Evolutionary conservation across 2,797 vertebrate species (phyloP).

Genomic region (Poecilia picta): DNA sequence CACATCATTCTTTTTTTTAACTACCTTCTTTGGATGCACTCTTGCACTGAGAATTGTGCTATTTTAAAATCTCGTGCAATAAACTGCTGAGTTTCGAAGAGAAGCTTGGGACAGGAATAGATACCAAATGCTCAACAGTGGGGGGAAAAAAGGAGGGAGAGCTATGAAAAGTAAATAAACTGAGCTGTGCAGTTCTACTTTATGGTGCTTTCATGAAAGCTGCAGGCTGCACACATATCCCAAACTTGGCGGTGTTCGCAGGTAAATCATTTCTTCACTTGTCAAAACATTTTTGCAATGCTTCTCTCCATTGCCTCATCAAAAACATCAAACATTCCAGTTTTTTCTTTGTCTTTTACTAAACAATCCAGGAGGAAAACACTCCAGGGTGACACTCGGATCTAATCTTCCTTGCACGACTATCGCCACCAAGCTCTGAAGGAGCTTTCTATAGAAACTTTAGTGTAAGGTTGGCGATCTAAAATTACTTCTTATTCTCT

Average conservation of each 20-base stretch:
- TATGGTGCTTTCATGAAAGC: constrained; percentile 40
- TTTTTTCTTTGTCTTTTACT: constrained; percentile 13
- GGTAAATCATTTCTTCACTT: constrained; percentile 56
- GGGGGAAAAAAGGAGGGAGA: not conserved
- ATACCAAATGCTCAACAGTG: constrained; percentile 48
- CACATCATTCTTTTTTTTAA: constrained; percentile 20
- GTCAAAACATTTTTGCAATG: constrained; percentile 40
- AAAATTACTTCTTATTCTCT: constrained; percentile 78
- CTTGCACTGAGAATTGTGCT: constrained; percentile 34
- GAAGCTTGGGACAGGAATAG: constrained; percentile 58
- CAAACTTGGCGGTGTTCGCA: constrained; percentile 37
- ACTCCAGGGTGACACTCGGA: constrained; percentile 29
- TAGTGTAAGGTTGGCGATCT: constrained; percentile 80
- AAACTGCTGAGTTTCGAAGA: constrained; percentile 48
- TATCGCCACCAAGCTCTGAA: constrained; percentile 34
- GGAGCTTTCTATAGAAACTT: constrained; percentile 64
- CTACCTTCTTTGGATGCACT: constrained; percentile 33
- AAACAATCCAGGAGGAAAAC: constrained; percentile 53
- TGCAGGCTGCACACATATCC: constrained; percentile 43
- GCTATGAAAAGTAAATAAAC: constrained; percentile 62
- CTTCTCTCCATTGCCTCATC: constrained; percentile 35
- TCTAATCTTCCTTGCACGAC: constrained; percentile 57
- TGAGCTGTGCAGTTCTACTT: constrained; percentile 39
- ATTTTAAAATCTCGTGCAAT: constrained; percentile 51
- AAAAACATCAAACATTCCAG: not conserved